A percentile compares a stretch with the other conserved stretches of the same genome.
Evolutionary conservation across 2,888 invertebrate species (phyloP).

Genomic region (Heliothis peltigera): DNA sequence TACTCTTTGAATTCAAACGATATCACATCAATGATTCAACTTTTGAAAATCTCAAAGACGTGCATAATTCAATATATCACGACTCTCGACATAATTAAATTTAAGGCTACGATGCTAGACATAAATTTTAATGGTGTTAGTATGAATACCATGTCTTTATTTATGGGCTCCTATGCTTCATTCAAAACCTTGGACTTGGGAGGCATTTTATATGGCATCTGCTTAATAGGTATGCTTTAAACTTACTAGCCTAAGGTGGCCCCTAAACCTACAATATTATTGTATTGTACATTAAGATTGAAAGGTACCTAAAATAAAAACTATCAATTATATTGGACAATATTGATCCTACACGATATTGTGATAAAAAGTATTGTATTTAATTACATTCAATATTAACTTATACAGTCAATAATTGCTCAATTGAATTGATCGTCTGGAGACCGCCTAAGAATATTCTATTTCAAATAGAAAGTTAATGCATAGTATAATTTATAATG

Average conservation of each 20-base stretch:
- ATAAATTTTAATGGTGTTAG: slow-evolving; percentile 47
- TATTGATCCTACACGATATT: too few species aligned
- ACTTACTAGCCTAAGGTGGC: slow-evolving; percentile 10
- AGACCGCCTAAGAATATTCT: too few species aligned
- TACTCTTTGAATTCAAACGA: neutral
- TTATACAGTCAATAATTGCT: too few species aligned
- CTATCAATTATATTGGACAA: too few species aligned
- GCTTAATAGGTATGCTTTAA: slow-evolving; percentile 32
- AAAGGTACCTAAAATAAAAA: too few species aligned
- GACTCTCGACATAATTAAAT: neutral
- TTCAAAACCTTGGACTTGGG: slow-evolving; percentile 34
- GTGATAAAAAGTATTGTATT: too few species aligned
- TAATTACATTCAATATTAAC: too few species aligned
- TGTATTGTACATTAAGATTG: too few species aligned
- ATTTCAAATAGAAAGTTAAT: too few species aligned
- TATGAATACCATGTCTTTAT: slow-evolving; percentile 43
- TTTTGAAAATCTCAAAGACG: slow-evolving; percentile 7
- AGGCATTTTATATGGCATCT: slow-evolving; percentile 28
- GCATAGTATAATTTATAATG: too few species aligned
- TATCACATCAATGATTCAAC: neutral
- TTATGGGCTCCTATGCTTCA: slow-evolving; percentile 42
- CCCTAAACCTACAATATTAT: too few species aligned
- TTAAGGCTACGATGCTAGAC: slow-evolving; percentile 32
- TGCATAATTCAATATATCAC: slow-evolving; percentile 12
- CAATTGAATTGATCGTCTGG: too few species aligned